These are phyloP conservation scores for Galerucella pusilla DNA, from an alignment of 2,888 invertebrate genomes.

Conservation along the genomic window DNA sequence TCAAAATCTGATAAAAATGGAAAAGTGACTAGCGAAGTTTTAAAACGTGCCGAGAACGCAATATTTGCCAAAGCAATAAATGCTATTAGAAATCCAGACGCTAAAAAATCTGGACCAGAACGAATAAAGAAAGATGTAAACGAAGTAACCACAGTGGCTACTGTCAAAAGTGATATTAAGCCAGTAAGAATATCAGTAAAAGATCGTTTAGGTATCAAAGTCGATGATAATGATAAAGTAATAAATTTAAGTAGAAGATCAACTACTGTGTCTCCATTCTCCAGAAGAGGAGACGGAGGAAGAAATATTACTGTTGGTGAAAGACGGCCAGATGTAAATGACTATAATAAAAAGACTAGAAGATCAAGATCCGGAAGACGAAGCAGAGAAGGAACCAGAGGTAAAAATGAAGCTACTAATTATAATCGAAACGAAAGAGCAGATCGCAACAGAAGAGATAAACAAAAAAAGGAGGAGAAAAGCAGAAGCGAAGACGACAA, in stretches of 20 bases:
- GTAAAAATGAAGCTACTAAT: slow-evolving; percentile 59
- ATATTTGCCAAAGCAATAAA: slow-evolving; percentile 90
- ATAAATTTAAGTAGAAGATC: slow-evolving; percentile 66
- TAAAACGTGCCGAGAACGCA: slow-evolving; percentile 91
- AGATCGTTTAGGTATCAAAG: slow-evolving; percentile 82
- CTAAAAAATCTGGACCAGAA: slow-evolving; percentile 78
- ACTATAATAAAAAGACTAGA: slow-evolving; percentile 52
- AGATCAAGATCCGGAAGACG: slow-evolving; percentile 55
- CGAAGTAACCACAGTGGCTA: slow-evolving; percentile 11
- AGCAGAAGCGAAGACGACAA: slow-evolving; percentile 48
- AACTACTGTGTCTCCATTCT: slow-evolving; percentile 67
- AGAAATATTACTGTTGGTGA: slow-evolving; percentile 58
- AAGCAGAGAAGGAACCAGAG: slow-evolving; percentile 54
- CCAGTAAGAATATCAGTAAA: slow-evolving; percentile 79
- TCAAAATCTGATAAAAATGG: slow-evolving; percentile 67
- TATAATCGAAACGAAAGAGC: slow-evolving; percentile 52
- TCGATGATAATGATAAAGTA: slow-evolving; percentile 73
- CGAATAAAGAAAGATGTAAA: slow-evolving; percentile 65
- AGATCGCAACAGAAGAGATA: slow-evolving; percentile 41
- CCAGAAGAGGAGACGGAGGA: slow-evolving; percentile 61
- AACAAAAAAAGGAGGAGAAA: slow-evolving; percentile 40
- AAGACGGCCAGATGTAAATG: slow-evolving; percentile 59
- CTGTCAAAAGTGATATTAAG: slow-evolving; percentile 58
- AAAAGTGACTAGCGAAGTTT: slow-evolving; percentile 86
- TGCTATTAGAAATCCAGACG: slow-evolving; percentile 78